Conservation (phyloP, 2,113 vertebrate genomes). For the Cololabis saira region DNA sequence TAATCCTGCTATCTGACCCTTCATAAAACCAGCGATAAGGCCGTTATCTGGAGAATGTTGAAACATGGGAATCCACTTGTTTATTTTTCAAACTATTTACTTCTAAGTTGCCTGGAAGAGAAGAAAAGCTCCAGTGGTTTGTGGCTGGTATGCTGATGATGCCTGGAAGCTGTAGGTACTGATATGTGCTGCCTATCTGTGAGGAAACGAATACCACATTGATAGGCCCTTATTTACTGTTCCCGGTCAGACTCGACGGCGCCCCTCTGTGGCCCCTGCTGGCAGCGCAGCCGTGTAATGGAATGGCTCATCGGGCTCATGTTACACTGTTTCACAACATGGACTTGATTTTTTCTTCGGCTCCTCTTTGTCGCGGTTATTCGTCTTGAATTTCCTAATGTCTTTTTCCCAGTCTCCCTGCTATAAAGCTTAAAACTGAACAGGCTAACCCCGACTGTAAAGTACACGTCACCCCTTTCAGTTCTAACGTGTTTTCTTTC, state of each 20-base stretch:
- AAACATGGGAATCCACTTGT: constrained; percentile 76
- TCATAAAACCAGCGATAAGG: constrained; percentile 65
- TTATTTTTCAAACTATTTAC: constrained; percentile 78
- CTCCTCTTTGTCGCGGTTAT: background rate
- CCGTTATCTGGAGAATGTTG: constrained; percentile 72
- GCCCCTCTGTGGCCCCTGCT: constrained; percentile 56
- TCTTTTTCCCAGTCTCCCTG: background rate
- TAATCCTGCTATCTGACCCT: constrained; percentile 63
- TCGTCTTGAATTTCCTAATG: background rate
- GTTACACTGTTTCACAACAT: constrained; percentile 40
- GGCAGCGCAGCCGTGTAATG: background rate
- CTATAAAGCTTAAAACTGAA: background rate
- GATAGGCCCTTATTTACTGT: background rate
- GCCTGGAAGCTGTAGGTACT: constrained; percentile 74
- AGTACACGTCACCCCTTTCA: background rate
- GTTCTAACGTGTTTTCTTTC: background rate
- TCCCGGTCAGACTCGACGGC: constrained; percentile 33
- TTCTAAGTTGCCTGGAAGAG: constrained; percentile 63
- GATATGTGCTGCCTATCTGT: constrained; percentile 68
- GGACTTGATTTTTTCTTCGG: constrained; percentile 7
- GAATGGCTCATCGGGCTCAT: constrained; percentile 30
- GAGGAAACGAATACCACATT: constrained; percentile 69
- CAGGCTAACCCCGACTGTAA: background rate
- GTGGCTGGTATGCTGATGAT: constrained; percentile 73
- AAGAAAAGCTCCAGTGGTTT: constrained; percentile 68